phyloP scores from a whole-genome alignment of 2,888 invertebrate genomes.

The Oscheius sp. region DNA sequence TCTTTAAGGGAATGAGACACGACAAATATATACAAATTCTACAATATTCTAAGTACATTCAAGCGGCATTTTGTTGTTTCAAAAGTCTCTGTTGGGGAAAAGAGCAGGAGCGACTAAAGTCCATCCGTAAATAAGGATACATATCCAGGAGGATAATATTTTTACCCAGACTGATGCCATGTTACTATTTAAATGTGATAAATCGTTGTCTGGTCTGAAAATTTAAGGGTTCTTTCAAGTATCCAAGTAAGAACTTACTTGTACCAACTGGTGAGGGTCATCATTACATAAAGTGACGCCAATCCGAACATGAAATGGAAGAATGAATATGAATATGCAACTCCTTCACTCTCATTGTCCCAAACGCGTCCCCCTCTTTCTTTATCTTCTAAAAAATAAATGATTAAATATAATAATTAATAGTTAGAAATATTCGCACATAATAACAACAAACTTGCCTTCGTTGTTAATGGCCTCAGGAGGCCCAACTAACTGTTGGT shows the following conservation, averaged over 20 bases:
- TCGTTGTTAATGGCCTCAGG: background rate
- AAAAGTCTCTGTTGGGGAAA: slow-evolving; percentile 89
- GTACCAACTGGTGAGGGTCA: slow-evolving; percentile 99
- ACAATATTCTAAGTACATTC: too few species aligned
- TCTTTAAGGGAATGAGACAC: background rate
- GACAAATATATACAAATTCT: background rate
- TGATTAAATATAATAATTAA: background rate
- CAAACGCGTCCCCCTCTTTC: slow-evolving; percentile 78
- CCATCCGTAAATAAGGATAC: slow-evolving; percentile 91
- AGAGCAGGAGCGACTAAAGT: slow-evolving; percentile 90
- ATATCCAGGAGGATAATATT: slow-evolving; percentile 88
- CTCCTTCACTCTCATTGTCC: slow-evolving; percentile 88
- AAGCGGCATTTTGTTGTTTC: slow-evolving; percentile 5
- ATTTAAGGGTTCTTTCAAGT: background rate
- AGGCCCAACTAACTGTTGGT: background rate
- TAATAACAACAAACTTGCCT: background rate
- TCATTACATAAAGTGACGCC: slow-evolving; percentile 98
- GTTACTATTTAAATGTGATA: slow-evolving; percentile 79
- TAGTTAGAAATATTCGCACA: background rate
- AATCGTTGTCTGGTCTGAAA: slow-evolving; percentile 74
- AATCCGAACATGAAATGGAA: slow-evolving; percentile 86
- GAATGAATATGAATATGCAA: slow-evolving; percentile 76
- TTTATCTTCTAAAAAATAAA: slow-evolving; percentile 27
- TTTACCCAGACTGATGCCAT: slow-evolving; percentile 98
- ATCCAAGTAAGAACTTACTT: slow-evolving; percentile 82